Evolutionary conservation across 2,797 vertebrate genomes (phyloP), one percentile per base, ranked within the genome.

Genomic region (Meriones psammophilus): DNA sequence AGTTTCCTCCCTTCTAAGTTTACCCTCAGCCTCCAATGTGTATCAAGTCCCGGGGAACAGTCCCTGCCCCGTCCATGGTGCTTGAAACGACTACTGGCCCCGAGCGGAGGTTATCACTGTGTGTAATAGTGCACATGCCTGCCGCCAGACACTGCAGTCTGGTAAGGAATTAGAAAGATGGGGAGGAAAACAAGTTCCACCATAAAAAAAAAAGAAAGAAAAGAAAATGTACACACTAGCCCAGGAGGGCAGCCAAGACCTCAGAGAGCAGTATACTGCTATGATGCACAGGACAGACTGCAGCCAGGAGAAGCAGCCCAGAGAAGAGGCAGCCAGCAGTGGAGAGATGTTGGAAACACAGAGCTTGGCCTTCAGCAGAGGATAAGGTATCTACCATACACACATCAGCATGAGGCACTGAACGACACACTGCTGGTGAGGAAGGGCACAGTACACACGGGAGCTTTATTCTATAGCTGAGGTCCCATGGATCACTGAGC

Each of bases 311-410:
- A 33, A 5, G 1, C 0, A 46, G 14, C 69, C 71, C 15, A 1
- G 18, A 10, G 1, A 0, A 4, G 13, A 2, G 10, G 56, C 0
- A 14, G 46, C 18, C 17, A 33, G 22, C 4, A 10, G 15, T 3
- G 4, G 20, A 8, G 22, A 78, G 58, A 60, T 0, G 8, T 84
- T 5, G 2, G 42, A 28, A 30, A 36, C 42, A 10, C 14, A 36
- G 33, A 50, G 64, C 30, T 8, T 1, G 54, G 60, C 42, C 8
- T 33, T 26, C 6, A 20, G 22, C 14, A 12, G 58, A 28, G n/a
- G 2, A 0, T 9, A 0, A 15, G 33, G 28, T 28, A 24, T 24
- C 18, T 13, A 8, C 17, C 22, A 62, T 1, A 2, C 0, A 28
- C 85, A 10, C n/a, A 50, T n/a, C 66, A 12, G 46, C 22, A 12